phyloP scores from a whole-genome alignment of 2,888 invertebrate species.

The Parascotia fuliginaria region DNA sequence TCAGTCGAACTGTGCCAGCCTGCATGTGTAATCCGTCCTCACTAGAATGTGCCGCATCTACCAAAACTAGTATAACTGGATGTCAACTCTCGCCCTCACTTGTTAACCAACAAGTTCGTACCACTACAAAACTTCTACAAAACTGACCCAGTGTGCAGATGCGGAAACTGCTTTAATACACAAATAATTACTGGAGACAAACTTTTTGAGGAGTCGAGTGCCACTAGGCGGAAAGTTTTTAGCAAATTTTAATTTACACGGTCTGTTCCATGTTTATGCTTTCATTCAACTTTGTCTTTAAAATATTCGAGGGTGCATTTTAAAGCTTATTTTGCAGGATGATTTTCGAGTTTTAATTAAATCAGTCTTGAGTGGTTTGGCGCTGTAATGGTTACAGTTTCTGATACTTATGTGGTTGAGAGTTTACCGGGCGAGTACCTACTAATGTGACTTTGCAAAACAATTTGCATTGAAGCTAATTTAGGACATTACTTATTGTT shows the following conservation, averaged over 20 bases:
- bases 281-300: slow-evolving; percentile 21
- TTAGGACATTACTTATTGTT: too few relatives aligned
- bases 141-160: slow-evolving; percentile 55
- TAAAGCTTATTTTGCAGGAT: neutral
- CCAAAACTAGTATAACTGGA: slow-evolving; percentile 15
- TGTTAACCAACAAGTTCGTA: slow-evolving; percentile 41
- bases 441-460: too few relatives aligned
- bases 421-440: too few relatives aligned
- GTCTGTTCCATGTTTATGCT: slow-evolving; percentile 13
- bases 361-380: too few relatives aligned
- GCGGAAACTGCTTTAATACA: slow-evolving; percentile 50
- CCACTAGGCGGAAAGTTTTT: slow-evolving; percentile 26
- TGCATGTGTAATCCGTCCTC: neutral
- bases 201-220: slow-evolving; percentile 34
- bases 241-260: slow-evolving; percentile 22
- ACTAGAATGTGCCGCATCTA: slow-evolving; percentile 16
- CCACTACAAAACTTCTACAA: slow-evolving; percentile 41
- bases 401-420: too few relatives aligned
- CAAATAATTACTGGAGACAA: slow-evolving; percentile 59
- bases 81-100: slow-evolving; percentile 31
- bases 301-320: slow-evolving; percentile 2
- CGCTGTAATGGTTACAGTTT: too few relatives aligned
- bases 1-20: neutral
- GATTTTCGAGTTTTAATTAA: neutral
- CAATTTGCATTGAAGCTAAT: too few relatives aligned